Conservation (phyloP, 2,888 invertebrate species). For the Leucophenga montana region DNA sequence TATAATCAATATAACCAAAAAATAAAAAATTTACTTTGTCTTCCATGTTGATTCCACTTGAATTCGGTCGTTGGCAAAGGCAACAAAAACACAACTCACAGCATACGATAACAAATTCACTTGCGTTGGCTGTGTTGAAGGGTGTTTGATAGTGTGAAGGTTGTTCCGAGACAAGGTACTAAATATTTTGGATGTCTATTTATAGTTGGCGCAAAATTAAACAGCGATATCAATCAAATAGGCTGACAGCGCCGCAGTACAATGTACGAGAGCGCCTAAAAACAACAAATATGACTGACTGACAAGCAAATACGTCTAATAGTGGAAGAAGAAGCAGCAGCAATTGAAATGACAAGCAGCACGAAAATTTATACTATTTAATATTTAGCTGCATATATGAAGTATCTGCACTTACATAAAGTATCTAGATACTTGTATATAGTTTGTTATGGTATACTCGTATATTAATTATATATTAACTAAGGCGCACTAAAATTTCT, state of each 20-base stretch:
- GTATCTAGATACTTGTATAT: too few species aligned
- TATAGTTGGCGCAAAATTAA: slow-evolving; percentile 10
- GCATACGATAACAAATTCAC: neutral
- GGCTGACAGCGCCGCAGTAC: slow-evolving; percentile 5
- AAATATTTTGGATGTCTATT: neutral
- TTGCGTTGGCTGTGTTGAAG: neutral
- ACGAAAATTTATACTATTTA: neutral
- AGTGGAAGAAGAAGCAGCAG: neutral
- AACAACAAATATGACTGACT: neutral
- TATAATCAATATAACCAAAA: too few species aligned
- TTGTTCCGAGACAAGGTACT: neutral
- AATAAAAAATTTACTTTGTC: neutral
- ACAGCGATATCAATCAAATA: slow-evolving; percentile 16
- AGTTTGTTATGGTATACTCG: too few species aligned
- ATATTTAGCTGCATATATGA: too few species aligned
- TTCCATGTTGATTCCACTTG: slow-evolving; percentile 49
- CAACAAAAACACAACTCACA: neutral
- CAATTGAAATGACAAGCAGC: neutral
- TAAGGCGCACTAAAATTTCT: too few species aligned
- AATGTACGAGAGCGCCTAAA: neutral
- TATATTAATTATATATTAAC: too few species aligned
- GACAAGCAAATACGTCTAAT: slow-evolving; percentile 1
- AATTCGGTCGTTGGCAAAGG: slow-evolving; percentile 44
- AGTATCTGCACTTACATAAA: too few species aligned
- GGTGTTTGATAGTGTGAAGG: slow-evolving; percentile 6